Evolutionary conservation across 2,113 vertebrate genomes (phyloP).

Genomic region (Elachura formosa): DNA sequence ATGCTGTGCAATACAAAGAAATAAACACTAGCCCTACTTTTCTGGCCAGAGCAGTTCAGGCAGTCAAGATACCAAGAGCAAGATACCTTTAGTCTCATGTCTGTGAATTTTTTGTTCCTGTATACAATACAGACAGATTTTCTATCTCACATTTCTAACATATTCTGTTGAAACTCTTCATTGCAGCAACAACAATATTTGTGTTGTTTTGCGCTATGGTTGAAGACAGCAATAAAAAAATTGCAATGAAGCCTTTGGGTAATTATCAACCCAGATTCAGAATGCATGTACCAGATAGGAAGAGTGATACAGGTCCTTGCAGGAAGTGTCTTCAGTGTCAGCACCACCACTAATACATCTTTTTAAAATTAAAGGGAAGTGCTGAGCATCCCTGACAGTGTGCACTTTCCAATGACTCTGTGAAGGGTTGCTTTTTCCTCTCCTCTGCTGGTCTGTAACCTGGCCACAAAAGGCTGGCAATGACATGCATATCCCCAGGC

Average conservation of each 20-base stretch:
- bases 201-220: not conserved
- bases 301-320: not conserved
- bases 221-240: not conserved
- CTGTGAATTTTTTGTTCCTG: not conserved
- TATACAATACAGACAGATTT: not conserved
- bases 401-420: not conserved
- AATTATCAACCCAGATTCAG: not conserved
- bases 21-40: not conserved
- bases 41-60: not conserved
- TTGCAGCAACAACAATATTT: not conserved
- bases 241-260: not conserved
- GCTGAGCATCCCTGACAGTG: not conserved
- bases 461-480: not conserved
- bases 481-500: not conserved
- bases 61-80: not conserved
- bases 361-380: not conserved
- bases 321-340: not conserved
- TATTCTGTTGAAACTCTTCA: not conserved
- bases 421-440: not conserved
- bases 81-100: not conserved
- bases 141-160: not conserved
- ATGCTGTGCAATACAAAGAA: not conserved
- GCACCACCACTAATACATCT: not conserved
- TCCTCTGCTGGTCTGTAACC: not conserved
- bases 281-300: not conserved